Conservation (phyloP, 2,113 vertebrate genomes). For the Perognathus longimembris region DNA sequence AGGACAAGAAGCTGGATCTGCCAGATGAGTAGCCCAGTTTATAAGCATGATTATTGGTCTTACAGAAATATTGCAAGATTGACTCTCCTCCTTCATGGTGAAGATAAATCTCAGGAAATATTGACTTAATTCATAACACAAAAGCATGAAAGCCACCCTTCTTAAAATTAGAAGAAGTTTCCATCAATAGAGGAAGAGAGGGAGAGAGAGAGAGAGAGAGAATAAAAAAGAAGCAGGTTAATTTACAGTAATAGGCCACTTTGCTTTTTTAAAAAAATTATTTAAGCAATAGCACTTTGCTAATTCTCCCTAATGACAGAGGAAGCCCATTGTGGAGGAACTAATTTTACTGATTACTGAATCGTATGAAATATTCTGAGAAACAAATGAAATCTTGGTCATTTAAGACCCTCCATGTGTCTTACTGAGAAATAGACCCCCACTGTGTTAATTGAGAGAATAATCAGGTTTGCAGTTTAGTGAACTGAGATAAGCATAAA, state of each 20-base stretch:
- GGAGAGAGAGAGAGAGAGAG: neutral
- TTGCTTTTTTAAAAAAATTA: slow-evolving; percentile 49
- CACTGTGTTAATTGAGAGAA: slow-evolving; percentile 75
- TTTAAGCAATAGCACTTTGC: slow-evolving; percentile 72
- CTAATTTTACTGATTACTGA: slow-evolving; percentile 82
- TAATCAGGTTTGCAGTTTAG: slow-evolving; percentile 73
- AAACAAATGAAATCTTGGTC: slow-evolving; percentile 82
- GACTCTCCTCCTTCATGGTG: slow-evolving; percentile 64
- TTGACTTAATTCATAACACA: slow-evolving; percentile 71
- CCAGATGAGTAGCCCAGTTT: neutral
- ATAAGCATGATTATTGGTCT: slow-evolving; percentile 45
- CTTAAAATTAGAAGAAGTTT: slow-evolving; percentile 74
- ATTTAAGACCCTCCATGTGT: slow-evolving; percentile 67
- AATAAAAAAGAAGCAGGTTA: slow-evolving; percentile 55
- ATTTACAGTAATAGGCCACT: slow-evolving; percentile 73
- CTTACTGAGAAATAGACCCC: slow-evolving; percentile 77
- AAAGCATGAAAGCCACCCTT: slow-evolving; percentile 61
- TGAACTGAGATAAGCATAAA: slow-evolving; percentile 77
- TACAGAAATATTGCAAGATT: slow-evolving; percentile 66
- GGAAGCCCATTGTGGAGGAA: slow-evolving; percentile 64
- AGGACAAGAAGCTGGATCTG: accelerated
- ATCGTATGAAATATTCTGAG: slow-evolving; percentile 80
- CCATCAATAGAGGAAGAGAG: neutral
- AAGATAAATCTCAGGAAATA: slow-evolving; percentile 71
- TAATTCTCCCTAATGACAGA: slow-evolving; percentile 80